Conservation (phyloP, 2,797 vertebrate species). For the Notolabrus celidotus region DNA sequence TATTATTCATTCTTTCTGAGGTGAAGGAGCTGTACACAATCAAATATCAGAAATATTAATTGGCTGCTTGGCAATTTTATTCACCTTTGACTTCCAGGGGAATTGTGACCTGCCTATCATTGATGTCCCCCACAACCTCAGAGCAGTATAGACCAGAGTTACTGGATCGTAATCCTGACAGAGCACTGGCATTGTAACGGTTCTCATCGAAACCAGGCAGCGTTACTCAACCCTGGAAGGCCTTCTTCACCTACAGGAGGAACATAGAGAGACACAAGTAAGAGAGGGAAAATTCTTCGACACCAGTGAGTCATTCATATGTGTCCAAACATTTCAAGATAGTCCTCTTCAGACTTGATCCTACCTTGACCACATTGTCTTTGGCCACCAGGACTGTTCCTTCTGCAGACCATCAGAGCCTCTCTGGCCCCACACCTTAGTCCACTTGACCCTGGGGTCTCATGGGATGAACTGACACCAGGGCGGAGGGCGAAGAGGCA, state of each 20-base stretch:
- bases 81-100: constrained; percentile 96
- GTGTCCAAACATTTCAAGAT: constrained; percentile 40
- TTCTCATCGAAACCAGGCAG: constrained; percentile 89
- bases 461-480: constrained; percentile 67
- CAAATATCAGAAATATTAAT: not conserved
- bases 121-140: constrained; percentile 94
- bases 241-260: constrained; percentile 86
- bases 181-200: constrained; percentile 90
- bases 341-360: not conserved
- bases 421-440: constrained; percentile 91
- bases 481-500: constrained; percentile 90
- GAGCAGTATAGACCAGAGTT: constrained; percentile 96
- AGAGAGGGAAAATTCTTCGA: not conserved
- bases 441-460: too few relatives aligned
- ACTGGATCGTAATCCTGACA: constrained; percentile 89
- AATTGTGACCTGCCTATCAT: too few relatives aligned
- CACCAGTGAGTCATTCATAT: not conserved
- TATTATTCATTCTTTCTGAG: constrained; percentile 62
- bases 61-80: not conserved
- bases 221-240: constrained; percentile 90
- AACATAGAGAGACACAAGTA: not conserved
- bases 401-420: constrained; percentile 86
- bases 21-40: constrained; percentile 30
- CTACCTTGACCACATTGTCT: constrained; percentile 91
- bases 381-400: constrained; percentile 93